Base-by-base conservation (phyloP, 2,113 vertebrate genomes). In the Ariopsis seemanni region DNA sequence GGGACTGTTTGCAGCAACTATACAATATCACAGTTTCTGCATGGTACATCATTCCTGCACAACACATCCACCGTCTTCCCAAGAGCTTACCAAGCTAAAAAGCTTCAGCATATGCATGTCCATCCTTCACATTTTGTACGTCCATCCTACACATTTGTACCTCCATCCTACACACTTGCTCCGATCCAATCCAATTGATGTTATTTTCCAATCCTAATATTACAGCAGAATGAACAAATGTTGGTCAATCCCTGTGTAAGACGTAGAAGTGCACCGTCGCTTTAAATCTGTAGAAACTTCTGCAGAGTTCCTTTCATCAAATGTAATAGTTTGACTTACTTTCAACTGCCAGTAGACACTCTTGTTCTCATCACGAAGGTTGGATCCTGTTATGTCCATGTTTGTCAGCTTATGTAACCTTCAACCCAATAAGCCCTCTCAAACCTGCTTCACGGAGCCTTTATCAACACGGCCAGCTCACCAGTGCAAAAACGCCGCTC, bases 321-420 rank as follows among this genome's bases (percentile, higher is more conserved):
- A 63, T 30, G 8, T 85, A 2, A 77, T 62, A 62, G 55, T 58
- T 60, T 85, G 55, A 15, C 34, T 48, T 85, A 12, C 30, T 58
- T 80, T 85, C 18, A 78, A n/a, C 57, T 85, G 55, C 27, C 30
- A 74, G 27, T 58, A 52, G 11, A 85, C 18, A 62, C 14, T 8
- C 4, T 53, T 18, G 52, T 78, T 65, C 42, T 22, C 71, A 65
- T 5, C 14, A 25, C 27, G 10, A 60, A 65, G 42, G 27, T n/a
- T 74, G 69, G 42, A 34, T 50, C 57, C 7, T 69, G 9, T 67
- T 65, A 62, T 84, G 82, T 9, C 18, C 14, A 30, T 67, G 9
- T 34, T 53, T 81, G 82, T 82, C 82, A 75, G 78, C 60, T 88
- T 83, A 78, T 72, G 20, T 84, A 90, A 84, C 87, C 69, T 86